phyloP scores from a whole-genome alignment of 2,113 vertebrate genomes.

The Myotis davidii region DNA sequence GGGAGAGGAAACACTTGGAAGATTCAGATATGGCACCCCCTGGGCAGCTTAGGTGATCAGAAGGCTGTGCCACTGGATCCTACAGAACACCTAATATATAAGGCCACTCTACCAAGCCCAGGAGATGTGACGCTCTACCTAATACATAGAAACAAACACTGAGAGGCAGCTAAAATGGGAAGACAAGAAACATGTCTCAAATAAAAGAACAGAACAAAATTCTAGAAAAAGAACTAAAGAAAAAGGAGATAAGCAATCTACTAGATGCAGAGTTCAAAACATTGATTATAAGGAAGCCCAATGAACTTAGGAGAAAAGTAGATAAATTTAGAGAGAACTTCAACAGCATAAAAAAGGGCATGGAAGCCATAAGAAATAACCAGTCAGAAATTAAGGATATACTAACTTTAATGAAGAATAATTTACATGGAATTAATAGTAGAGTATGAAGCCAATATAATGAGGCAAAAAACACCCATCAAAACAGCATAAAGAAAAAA shows the following conservation, averaged over 20 bases:
- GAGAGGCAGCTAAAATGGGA: not conserved
- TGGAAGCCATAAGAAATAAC: not conserved
- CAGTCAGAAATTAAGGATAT: not conserved
- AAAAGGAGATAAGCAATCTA: not conserved
- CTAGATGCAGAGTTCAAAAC: not conserved
- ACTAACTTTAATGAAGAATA: not conserved
- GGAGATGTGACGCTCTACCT: not conserved
- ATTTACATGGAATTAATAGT: not conserved
- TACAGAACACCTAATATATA: not conserved
- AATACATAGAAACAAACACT: not conserved
- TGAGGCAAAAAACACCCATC: not conserved
- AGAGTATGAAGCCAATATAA: not conserved
- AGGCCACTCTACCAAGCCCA: not conserved
- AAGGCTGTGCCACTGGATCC: not conserved
- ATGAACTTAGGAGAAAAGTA: not conserved
- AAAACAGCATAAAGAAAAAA: not conserved
- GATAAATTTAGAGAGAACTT: not conserved
- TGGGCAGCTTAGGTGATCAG: not conserved
- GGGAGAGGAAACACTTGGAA: not conserved
- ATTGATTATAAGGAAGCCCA: not conserved
- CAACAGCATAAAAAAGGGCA: not conserved
- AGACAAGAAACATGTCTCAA: not conserved
- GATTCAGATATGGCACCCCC: no score
- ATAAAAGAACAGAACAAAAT: not conserved
- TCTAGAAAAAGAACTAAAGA: not conserved